Evolutionary conservation across 2,797 vertebrate species (phyloP).

Genomic region (Xenopus petersii): DNA sequence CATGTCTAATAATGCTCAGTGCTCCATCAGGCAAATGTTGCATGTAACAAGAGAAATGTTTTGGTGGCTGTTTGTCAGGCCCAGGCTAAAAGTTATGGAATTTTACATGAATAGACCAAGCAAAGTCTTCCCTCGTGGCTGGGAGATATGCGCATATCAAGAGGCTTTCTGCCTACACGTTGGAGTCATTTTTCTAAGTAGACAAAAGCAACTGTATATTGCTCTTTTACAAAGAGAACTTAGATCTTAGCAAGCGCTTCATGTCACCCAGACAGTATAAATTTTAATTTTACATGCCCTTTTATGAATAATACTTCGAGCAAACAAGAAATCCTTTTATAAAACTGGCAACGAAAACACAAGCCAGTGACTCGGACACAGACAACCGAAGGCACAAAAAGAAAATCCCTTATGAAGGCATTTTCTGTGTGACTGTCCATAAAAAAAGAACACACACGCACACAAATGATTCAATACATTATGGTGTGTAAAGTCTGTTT

Average conservation of each 20-base stretch:
- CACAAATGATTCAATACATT: too few species aligned
- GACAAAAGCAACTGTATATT: slow-evolving; percentile 59
- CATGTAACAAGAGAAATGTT: slow-evolving; percentile 12
- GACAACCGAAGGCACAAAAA: slow-evolving; percentile 9
- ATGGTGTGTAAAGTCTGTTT: too few species aligned
- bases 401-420: background rate
- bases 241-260: slow-evolving; percentile 22
- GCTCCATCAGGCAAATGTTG: background rate
- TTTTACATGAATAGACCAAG: slow-evolving; percentile 4
- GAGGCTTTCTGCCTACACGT: slow-evolving; percentile 44
- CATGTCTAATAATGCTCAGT: background rate
- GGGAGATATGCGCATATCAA: slow-evolving; percentile 34
- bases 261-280: slow-evolving; percentile 41
- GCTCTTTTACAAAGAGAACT: slow-evolving; percentile 15
- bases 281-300: slow-evolving; percentile 59
- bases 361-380: background rate
- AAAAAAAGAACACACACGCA: too few species aligned
- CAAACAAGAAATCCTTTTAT: slow-evolving; percentile 50
- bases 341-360: slow-evolving; percentile 19
- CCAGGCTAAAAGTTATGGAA: slow-evolving; percentile 8
- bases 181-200: slow-evolving; percentile 33
- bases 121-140: background rate
- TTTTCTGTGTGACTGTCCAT: background rate
- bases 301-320: slow-evolving; percentile 57
- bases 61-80: background rate